These are phyloP conservation scores for Iselma pallidipennis DNA, from an alignment of 2,888 invertebrate genomes.

Conservation along the genomic window DNA sequence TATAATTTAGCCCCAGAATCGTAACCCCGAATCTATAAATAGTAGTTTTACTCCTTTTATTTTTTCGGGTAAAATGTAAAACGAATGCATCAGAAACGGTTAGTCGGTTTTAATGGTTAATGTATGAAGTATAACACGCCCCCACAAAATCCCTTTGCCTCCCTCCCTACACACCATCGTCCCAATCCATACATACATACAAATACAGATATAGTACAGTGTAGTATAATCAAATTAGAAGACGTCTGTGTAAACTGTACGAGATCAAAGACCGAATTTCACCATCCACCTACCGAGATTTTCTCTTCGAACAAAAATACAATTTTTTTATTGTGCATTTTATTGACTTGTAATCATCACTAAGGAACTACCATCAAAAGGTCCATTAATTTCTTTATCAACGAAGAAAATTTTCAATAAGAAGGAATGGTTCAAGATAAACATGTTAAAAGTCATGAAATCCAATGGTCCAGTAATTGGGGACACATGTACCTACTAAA, in stretches of 20 bases:
- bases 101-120: constrained; percentile 19
- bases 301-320: background rate
- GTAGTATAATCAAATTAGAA: constrained; percentile 15
- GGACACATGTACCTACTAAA: too few species aligned
- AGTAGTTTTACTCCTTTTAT: background rate
- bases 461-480: too few species aligned
- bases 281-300: background rate
- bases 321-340: too few species aligned
- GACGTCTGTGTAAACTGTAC: constrained; percentile 21
- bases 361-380: too few species aligned
- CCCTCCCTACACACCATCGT: background rate
- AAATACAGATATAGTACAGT: background rate
- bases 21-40: constrained; percentile 2
- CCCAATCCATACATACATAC: background rate
- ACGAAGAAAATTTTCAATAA: too few species aligned
- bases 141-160: constrained; percentile 1
- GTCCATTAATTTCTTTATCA: too few species aligned
- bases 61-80: background rate
- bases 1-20: background rate
- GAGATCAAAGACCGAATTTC: constrained; percentile 20
- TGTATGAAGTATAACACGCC: constrained; percentile 24
- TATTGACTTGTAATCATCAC: too few species aligned
- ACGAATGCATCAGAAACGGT: constrained; percentile 18
- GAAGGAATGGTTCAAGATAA: too few species aligned
- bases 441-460: too few species aligned